Percentiles rank a stretch among this genome's conserved stretches.
phyloP scores from a whole-genome alignment of 64 coral and sea anemone species.

The Hydrozoanthus tunicans region DNA sequence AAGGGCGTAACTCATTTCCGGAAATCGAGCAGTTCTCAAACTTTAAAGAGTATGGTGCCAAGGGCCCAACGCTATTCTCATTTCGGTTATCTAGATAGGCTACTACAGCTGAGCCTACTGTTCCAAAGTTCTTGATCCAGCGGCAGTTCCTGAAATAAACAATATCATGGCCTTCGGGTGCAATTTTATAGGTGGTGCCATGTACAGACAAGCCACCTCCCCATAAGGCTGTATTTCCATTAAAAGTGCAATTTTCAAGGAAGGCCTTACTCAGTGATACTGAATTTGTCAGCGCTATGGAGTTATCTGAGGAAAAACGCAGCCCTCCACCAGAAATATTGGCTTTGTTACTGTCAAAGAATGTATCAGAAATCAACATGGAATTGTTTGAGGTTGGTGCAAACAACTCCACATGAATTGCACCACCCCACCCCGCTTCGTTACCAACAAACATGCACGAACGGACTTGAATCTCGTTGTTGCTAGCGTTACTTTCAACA shows the following conservation, averaged over 20 bases:
- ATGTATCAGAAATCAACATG: neutral
- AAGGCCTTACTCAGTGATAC: neutral
- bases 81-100: constrained; percentile 19
- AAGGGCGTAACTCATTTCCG: neutral
- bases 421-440: constrained; percentile 31
- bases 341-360: neutral
- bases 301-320: neutral
- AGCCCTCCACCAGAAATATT: constrained; percentile 1
- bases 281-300: neutral
- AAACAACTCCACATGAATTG: neutral
- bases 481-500: neutral
- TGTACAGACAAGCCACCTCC: constrained; percentile 20
- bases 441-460: constrained; percentile 4
- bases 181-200: neutral
- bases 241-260: constrained; percentile 19
- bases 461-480: neutral
- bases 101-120: constrained; percentile 30
- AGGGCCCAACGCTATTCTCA: constrained; percentile 25
- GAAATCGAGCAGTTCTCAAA: constrained; percentile 12
- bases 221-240: constrained; percentile 7
- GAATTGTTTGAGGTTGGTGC: constrained; percentile 15
- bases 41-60: constrained; percentile 24
- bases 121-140: constrained; percentile 32
- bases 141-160: constrained; percentile 1
- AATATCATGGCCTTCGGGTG: neutral